These are phyloP conservation scores for Anas flavirostris DNA, from an alignment of 2,797 vertebrate genomes.

Conservation along the genomic window DNA sequence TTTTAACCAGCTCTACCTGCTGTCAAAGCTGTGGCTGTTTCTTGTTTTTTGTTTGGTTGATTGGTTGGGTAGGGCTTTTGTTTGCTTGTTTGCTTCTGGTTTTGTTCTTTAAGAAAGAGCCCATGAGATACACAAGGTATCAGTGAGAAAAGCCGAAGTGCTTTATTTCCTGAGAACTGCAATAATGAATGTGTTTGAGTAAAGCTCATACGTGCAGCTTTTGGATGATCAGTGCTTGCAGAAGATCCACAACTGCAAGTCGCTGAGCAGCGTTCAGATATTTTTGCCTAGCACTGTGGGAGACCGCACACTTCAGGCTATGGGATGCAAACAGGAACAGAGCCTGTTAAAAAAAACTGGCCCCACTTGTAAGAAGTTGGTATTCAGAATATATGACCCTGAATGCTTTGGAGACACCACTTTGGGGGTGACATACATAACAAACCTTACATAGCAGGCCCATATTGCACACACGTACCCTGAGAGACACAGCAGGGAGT, in stretches of 20 bases:
- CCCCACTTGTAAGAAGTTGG: not conserved
- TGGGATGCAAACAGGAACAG: not conserved
- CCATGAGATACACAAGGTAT: not conserved
- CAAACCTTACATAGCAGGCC: not conserved
- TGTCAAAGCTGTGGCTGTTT: no score
- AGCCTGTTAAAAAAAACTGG: not conserved
- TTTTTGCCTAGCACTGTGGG: not conserved
- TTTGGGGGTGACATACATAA: not conserved
- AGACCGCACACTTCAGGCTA: not conserved
- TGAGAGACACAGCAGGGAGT: not conserved
- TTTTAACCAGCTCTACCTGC: no score
- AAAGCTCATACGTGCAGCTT: not conserved
- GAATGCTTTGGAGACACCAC: accelerated
- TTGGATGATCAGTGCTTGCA: not conserved
- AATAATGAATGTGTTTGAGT: not conserved
- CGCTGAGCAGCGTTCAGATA: not conserved
- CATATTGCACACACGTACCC: not conserved
- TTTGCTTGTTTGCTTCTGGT: no score
- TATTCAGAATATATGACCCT: not conserved
- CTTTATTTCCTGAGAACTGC: not conserved
- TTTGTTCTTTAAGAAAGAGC: not conserved
- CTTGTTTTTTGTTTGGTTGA: no score
- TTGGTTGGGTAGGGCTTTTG: no score
- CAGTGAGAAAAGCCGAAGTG: not conserved
- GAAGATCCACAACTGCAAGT: not conserved